Percentiles rank a stretch among this genome's conserved stretches.
These are phyloP conservation scores for Marasmarcha lunaedactyla DNA, from an alignment of 2,888 invertebrate species.

Conservation along the genomic window DNA sequence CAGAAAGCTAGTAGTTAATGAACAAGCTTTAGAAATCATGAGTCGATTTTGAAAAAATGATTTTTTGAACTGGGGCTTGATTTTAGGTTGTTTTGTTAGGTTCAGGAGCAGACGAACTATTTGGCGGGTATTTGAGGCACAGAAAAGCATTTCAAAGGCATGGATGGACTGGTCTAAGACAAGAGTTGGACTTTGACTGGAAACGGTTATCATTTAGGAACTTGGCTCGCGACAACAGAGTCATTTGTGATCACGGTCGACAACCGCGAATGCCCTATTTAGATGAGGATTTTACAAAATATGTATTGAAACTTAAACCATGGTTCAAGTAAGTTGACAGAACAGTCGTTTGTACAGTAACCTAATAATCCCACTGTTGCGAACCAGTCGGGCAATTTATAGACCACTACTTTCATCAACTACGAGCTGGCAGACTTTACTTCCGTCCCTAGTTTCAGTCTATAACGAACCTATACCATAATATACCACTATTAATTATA, in stretches of 20 bases:
- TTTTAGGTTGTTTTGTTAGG: conserved; percentile 84
- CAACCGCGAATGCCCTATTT: conserved; percentile 86
- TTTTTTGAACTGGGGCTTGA: conserved; percentile 3
- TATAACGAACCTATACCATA: too few relatives aligned
- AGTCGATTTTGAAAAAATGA: too few relatives aligned
- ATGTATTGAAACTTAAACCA: conserved; percentile 72
- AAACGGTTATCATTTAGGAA: conserved; percentile 89
- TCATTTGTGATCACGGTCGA: conserved; percentile 89
- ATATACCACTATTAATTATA: too few relatives aligned
- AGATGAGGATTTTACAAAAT: conserved; percentile 77
- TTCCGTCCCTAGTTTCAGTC: background rate
- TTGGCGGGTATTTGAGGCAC: conserved; percentile 94
- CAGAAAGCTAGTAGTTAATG: too few relatives aligned
- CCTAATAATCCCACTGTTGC: too few relatives aligned
- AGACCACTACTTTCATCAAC: too few relatives aligned
- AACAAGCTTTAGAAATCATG: too few relatives aligned
- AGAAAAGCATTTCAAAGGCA: conserved; percentile 75
- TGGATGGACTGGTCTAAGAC: conserved; percentile 64
- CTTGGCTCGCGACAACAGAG: conserved; percentile 93
- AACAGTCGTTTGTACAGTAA: background rate
- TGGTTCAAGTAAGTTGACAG: conserved; percentile 78
- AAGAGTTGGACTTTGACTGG: conserved; percentile 83
- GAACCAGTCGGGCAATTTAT: too few relatives aligned
- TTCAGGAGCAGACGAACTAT: conserved; percentile 97
- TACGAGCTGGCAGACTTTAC: background rate